phyloP scores from a whole-genome alignment of 2,113 vertebrate species.

The Danio rerio region DNA sequence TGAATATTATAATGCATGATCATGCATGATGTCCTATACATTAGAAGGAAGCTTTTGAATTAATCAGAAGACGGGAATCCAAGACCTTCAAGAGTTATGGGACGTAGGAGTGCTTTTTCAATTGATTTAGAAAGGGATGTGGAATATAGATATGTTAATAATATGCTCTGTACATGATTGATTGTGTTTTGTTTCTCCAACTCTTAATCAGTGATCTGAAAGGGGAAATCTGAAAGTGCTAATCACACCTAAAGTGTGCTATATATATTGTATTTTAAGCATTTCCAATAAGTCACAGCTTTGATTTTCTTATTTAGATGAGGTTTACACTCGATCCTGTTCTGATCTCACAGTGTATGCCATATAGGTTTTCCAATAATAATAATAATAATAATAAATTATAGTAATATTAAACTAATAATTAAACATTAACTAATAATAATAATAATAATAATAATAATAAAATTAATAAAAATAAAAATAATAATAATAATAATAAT shows the following conservation, averaged over 20 bases:
- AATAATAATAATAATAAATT: too few species aligned
- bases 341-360: too few species aligned
- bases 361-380: too few species aligned
- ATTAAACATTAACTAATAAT: too few species aligned
- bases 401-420: too few species aligned
- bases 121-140: neutral
- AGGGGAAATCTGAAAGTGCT: neutral
- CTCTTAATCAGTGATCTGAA: neutral
- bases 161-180: neutral
- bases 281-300: too few species aligned
- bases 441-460: too few species aligned
- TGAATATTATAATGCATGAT: neutral
- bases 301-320: too few species aligned
- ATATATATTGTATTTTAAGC: neutral
- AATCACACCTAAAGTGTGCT: neutral
- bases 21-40: slow-evolving; percentile 2
- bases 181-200: neutral
- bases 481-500: too few species aligned
- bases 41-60: neutral
- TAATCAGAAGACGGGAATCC: neutral
- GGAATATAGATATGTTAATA: neutral
- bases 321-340: too few species aligned
- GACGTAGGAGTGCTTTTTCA: neutral
- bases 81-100: neutral
- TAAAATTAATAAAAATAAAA: too few species aligned